These are phyloP conservation scores for Athene cunicularia DNA, from an alignment of 2,113 vertebrate species.

Conservation along the genomic window DNA sequence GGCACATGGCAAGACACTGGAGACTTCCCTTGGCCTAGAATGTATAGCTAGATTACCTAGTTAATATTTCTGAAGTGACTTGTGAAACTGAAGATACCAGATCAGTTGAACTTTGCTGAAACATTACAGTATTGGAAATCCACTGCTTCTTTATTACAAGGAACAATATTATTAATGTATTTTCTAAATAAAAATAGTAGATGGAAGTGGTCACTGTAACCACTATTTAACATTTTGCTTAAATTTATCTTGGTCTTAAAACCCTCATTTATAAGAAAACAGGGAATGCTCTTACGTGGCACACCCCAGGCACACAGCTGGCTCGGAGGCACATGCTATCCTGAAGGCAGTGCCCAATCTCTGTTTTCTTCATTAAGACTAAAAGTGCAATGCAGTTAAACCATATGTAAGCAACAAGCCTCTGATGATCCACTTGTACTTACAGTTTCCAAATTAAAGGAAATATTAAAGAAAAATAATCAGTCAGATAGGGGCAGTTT, in stretches of 20 bases:
- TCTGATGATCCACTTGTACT: neutral
- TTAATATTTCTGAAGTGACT: neutral
- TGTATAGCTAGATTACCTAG: neutral
- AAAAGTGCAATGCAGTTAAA: neutral
- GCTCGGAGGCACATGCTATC: neutral
- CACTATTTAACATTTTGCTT: neutral
- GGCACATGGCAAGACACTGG: neutral
- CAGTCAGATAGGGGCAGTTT: neutral
- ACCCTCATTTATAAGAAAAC: neutral
- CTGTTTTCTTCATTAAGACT: neutral
- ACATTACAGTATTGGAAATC: neutral
- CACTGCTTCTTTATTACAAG: neutral
- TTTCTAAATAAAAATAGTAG: neutral
- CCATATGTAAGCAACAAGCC: neutral
- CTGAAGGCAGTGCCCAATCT: neutral
- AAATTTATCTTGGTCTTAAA: neutral
- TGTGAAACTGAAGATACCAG: neutral
- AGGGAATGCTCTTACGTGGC: neutral
- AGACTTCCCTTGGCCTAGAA: neutral
- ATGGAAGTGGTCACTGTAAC: neutral
- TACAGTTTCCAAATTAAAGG: neutral
- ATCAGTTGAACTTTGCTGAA: neutral
- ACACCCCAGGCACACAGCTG: neutral
- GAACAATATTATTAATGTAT: neutral
- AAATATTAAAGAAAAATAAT: neutral